phyloP scores from a whole-genome alignment of 2,888 invertebrate genomes.

The Eulithis testata region DNA sequence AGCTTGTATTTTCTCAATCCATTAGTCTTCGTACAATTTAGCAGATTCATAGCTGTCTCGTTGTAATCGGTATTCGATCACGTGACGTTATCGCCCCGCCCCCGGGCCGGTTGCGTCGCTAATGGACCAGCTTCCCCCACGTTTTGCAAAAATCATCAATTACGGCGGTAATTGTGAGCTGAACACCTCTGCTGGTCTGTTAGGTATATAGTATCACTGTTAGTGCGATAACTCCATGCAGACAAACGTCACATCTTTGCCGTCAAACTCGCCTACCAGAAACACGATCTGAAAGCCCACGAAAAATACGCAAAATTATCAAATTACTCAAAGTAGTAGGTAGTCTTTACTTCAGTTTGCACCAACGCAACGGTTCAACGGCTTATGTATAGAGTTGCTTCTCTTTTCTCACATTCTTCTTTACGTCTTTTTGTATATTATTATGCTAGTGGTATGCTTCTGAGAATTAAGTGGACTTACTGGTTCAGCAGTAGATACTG shows the following conservation, averaged over 20 bases:
- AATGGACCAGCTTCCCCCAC: slow-evolving; percentile 54
- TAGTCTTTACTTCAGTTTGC: not conserved
- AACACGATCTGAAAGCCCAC: not conserved
- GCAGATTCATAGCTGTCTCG: slow-evolving; percentile 36
- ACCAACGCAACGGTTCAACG: too few relatives aligned
- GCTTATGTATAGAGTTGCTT: not conserved
- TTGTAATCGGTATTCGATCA: slow-evolving; percentile 46
- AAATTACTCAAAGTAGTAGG: too few relatives aligned
- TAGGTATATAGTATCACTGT: slow-evolving; percentile 13
- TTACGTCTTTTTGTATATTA: too few relatives aligned
- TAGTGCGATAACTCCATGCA: not conserved
- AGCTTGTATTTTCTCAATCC: slow-evolving; percentile 22
- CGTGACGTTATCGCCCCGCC: slow-evolving; percentile 53
- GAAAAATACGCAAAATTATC: not conserved
- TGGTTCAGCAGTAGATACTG: slow-evolving; percentile 5
- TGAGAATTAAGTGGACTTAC: slow-evolving; percentile 2
- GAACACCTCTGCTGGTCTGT: slow-evolving; percentile 54
- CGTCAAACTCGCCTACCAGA: not conserved
- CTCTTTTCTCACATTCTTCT: not conserved
- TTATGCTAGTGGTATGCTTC: not conserved
- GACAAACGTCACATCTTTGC: not conserved
- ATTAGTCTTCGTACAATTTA: slow-evolving; percentile 32
- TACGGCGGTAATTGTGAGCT: slow-evolving; percentile 61
- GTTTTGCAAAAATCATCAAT: slow-evolving; percentile 72
- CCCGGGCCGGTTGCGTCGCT: slow-evolving; percentile 46